Evolutionary conservation across 2,113 vertebrate genomes (phyloP), one percentile per base, ranked within the genome.

Genomic region (Pelodiscus sinensis): DNA sequence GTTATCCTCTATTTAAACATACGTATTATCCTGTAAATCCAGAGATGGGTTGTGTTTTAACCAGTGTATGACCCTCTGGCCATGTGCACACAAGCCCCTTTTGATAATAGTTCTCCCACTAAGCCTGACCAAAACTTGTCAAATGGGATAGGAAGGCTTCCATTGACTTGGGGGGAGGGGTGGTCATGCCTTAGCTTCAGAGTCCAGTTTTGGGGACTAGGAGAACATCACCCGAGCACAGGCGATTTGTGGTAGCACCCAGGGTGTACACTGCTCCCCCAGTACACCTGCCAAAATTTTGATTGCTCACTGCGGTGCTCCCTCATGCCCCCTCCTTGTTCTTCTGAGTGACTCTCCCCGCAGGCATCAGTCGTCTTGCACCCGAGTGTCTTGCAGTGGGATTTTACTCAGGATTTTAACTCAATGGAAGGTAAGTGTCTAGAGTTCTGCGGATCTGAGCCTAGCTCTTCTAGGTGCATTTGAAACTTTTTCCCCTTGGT

Each of bases 21-120:
- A 87, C 94, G 86, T 88, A 86, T 97, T 93, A 94, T 91, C 95
- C 96, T 88, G 88, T 91, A 92, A 88, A 77, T 93, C 88, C 85
- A 91, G 84, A 6, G 90, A 94, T 78, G 14, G 2, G 9, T 29
- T 94, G 88, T 84, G 89, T 94, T 94, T 52, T 82, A 95, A 94
- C 92, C 3, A 93, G 95, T 89, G 86, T 88, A 92, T 75, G 8
- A 35, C 4, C 86, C 92, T 94, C 94, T 89, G 88, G 87, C 94
- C 18, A 12, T 2, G 82, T 60, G 75, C 55, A 80, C 92, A 91
- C 95, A 91, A 82, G 95, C 89, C 91, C 80, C 94, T 22, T 86
- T 90, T 65, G 77, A 51, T 8, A 90, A 27, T 58, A 71, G 0
- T 12, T 90, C 90, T 91, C 92, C 94, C 38, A 82, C 94, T 85